Evolutionary conservation across 2,888 invertebrate genomes (phyloP).

Genomic region (Encarsia formosa): DNA sequence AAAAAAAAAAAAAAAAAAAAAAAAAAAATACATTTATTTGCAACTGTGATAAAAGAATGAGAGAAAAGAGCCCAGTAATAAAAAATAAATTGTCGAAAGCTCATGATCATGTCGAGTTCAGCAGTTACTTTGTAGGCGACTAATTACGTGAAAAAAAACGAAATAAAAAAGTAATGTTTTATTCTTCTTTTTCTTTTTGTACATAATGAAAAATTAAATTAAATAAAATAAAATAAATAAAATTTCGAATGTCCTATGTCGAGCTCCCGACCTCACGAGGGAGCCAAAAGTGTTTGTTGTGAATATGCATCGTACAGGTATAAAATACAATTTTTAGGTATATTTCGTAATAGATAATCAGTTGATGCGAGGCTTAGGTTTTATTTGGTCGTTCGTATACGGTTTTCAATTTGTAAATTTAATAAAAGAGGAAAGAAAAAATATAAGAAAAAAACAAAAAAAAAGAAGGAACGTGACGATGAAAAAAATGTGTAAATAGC

Average conservation of each 20-base stretch:
- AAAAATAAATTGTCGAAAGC: constrained; percentile 23
- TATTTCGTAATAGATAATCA: constrained; percentile 32
- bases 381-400: constrained; percentile 43
- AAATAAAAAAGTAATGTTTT: too few relatives aligned
- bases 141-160: too few relatives aligned
- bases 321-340: too few relatives aligned
- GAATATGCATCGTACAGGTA: constrained; percentile 43
- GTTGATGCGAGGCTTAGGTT: constrained; percentile 37
- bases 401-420: constrained; percentile 47
- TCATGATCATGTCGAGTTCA: neutral
- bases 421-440: constrained; percentile 24
- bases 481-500: constrained; percentile 43
- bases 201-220: too few relatives aligned
- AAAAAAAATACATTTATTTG: constrained; percentile 45
- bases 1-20: constrained; percentile 8
- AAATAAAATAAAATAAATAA: too few relatives aligned
- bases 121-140: too few relatives aligned
- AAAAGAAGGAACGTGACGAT: constrained; percentile 4
- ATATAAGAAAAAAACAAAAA: constrained; percentile 8
- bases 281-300: constrained; percentile 38
- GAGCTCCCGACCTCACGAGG: too few relatives aligned
- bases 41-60: constrained; percentile 48
- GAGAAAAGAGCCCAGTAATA: constrained; percentile 5
- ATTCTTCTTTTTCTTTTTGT: neutral
- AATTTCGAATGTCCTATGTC: too few relatives aligned